phyloP scores from a whole-genome alignment of 2,888 invertebrate species.

The Papilio elwesi region DNA sequence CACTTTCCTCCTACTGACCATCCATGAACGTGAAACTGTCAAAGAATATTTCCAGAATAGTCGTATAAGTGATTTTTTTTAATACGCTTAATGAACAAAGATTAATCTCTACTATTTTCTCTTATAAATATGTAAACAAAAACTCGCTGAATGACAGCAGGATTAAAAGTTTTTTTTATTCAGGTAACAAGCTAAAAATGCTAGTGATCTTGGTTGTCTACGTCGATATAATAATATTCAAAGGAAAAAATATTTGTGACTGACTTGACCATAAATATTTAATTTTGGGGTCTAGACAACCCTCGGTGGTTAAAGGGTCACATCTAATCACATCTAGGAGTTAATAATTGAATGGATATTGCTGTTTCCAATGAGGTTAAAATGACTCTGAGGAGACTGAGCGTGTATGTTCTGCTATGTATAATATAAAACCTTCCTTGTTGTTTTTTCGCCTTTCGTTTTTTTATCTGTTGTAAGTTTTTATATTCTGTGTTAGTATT shows the following conservation, averaged over 20 bases:
- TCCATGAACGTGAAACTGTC: background rate
- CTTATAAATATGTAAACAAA: constrained; percentile 23
- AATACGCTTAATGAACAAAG: constrained; percentile 4
- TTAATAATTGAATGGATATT: no score
- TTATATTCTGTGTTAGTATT: constrained; percentile 6
- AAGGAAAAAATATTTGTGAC: no score
- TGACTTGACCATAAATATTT: no score
- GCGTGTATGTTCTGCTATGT: background rate
- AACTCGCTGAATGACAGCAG: background rate
- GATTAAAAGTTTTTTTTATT: background rate
- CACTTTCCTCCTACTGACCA: background rate
- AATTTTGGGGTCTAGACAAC: no score
- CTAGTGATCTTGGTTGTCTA: no score
- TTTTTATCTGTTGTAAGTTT: background rate
- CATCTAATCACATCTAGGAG: no score
- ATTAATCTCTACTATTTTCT: constrained; percentile 14
- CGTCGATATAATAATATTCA: no score
- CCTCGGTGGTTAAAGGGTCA: no score
- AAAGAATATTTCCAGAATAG: background rate
- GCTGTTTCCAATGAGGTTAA: no score
- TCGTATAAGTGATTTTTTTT: constrained; percentile 17
- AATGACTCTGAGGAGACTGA: no score
- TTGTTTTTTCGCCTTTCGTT: background rate
- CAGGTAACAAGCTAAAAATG: no score
- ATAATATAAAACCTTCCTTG: background rate